These are phyloP conservation scores for Tinamus guttatus DNA, from an alignment of 2,113 vertebrate species.

Conservation along the genomic window DNA sequence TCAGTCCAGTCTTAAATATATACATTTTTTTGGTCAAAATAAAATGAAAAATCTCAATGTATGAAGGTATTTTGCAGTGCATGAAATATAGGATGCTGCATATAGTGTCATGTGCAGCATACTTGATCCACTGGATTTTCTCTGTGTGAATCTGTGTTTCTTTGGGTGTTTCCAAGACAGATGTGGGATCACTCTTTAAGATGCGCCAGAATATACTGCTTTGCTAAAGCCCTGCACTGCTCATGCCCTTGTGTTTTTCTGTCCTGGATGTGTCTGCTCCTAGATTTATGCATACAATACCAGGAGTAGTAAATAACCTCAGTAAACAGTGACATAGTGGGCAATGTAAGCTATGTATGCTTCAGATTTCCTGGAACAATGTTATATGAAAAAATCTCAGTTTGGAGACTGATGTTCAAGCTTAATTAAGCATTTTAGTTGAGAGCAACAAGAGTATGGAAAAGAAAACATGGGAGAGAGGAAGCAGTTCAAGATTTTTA, in stretches of 20 bases:
- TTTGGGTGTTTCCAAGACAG: background rate
- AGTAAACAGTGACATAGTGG: background rate
- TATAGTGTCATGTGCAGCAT: too few relatives aligned
- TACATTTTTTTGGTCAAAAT: too few relatives aligned
- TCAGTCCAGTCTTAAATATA: background rate
- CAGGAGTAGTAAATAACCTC: background rate
- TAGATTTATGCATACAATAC: background rate
- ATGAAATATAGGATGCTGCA: rapidly evolving
- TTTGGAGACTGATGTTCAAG: background rate
- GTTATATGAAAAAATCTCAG: background rate
- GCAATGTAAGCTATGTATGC: background rate
- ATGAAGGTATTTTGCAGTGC: background rate
- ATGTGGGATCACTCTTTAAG: background rate
- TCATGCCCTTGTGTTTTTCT: background rate
- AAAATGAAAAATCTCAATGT: background rate
- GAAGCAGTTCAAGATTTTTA: background rate
- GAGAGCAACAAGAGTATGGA: background rate
- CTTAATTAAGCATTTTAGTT: background rate
- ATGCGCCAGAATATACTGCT: background rate
- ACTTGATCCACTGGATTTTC: background rate
- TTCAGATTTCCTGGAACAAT: background rate
- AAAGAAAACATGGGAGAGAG: rapidly evolving
- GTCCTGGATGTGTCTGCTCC: background rate
- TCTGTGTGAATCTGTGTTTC: background rate
- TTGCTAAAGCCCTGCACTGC: background rate